A percentile compares a stretch with the other conserved stretches of the same genome.
Evolutionary conservation across 2,113 vertebrate species (phyloP).

Genomic region (Eira barbara): DNA sequence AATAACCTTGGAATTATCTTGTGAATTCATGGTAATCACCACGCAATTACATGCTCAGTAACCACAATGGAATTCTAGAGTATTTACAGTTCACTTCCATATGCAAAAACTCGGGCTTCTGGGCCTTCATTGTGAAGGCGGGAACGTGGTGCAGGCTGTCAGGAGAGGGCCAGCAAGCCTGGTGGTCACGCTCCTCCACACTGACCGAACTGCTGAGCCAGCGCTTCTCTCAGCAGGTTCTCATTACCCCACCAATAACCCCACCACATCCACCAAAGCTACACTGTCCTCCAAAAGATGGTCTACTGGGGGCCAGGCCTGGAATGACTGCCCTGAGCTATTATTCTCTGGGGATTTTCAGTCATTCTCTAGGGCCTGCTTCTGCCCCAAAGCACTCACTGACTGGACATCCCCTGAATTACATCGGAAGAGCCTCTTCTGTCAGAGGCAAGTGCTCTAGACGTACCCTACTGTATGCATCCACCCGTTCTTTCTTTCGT

Average conservation of each 20-base stretch:
- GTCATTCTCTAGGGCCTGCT: not conserved
- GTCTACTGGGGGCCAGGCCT: not conserved
- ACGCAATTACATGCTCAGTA: slow-evolving; percentile 62
- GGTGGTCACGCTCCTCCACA: not conserved
- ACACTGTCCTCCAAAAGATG: not conserved
- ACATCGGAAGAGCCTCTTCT: not conserved
- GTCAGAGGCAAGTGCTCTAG: not conserved
- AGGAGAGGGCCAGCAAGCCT: not conserved
- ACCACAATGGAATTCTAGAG: slow-evolving; percentile 50
- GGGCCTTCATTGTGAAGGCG: not conserved
- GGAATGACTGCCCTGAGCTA: not conserved
- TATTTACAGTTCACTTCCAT: slow-evolving; percentile 59
- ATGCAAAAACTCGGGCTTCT: slow-evolving; percentile 20
- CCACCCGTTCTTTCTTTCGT: not conserved
- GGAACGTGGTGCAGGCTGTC: not conserved
- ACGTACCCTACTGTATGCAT: not conserved
- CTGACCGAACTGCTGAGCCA: not conserved
- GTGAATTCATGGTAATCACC: slow-evolving; percentile 68
- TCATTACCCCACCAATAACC: not conserved
- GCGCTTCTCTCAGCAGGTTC: not conserved
- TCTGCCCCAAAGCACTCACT: not conserved
- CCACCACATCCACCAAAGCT: not conserved
- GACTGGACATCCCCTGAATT: not conserved
- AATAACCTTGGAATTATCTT: slow-evolving; percentile 71
- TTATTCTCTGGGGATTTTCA: not conserved